Base-by-base conservation (phyloP, 2,797 vertebrate genomes). In the Acipenser ruthenus region DNA sequence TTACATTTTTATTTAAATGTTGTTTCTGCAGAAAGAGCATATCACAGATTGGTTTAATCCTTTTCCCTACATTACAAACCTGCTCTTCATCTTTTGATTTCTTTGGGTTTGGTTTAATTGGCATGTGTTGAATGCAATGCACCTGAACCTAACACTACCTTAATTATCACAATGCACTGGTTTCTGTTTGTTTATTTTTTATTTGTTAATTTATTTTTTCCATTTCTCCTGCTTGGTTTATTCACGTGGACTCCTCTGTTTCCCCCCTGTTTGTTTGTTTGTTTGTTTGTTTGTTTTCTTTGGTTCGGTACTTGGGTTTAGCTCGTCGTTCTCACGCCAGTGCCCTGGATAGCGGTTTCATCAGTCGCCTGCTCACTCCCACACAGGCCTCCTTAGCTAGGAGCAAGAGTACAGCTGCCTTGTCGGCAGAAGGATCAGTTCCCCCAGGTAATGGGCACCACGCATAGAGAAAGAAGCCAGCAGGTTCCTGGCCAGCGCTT, bases 321-420 rank as follows among this genome's bases (percentile, higher is more conserved):
- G 94, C 87, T 87, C 91, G 82, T 72, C 91, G 87, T 77, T 84
- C 87, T 74, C 83, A 83, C 78, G 78, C 81, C 80, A 83, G 78
- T 86, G 81, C 89, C 77, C 78, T 89, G 91, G 94, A 95, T 72
- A 92, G 87, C 89, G 90, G 84, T 77, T 76, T 94, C 82, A 87
- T 96, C 89, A 94, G 83, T 86, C 93, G 91, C 73, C 90, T 96
- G 78, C 91, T 96, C 72, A 86, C 89, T 74, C 95, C 94, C 79
- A 95, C 94, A 79, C 93, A 95, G 88, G 90, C 92, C 66, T 95
- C 94, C 77, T 84, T 96, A 91, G 94, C 94, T 90, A 94, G 92
- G 86, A 97, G 93, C 88, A 96, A 93, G 92, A 97, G 93, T 68
- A 86, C 91, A 74, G 91, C 89, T 71, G 80, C 87, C 75, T 87